phyloP scores from a whole-genome alignment of 2,888 invertebrate genomes.

The Tipula helvola region DNA sequence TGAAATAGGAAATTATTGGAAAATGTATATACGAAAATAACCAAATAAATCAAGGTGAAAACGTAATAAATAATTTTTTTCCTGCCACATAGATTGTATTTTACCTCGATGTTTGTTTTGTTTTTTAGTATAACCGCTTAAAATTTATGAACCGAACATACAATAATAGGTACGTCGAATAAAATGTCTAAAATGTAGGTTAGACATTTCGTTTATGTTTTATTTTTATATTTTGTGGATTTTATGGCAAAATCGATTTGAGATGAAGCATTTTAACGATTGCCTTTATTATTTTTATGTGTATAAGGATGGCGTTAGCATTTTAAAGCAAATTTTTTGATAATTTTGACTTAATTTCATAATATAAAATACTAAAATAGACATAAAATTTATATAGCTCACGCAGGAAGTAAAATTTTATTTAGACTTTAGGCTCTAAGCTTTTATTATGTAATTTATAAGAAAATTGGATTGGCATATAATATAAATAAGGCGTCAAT shows the following conservation, averaged over 20 bases:
- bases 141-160: neutral
- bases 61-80: neutral
- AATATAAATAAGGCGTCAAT: too few relatives aligned
- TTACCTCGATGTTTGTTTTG: neutral
- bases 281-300: neutral
- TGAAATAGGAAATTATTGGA: neutral
- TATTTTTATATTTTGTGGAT: neutral
- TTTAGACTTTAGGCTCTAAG: too few relatives aligned
- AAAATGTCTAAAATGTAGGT: neutral
- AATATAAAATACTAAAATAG: neutral
- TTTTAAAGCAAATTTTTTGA: neutral
- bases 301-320: neutral
- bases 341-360: neutral
- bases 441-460: too few relatives aligned
- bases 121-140: neutral
- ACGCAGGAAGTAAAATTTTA: neutral
- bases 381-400: neutral
- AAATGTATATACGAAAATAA: neutral
- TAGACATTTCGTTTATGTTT: neutral
- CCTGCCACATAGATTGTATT: neutral
- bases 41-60: neutral
- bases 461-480: too few relatives aligned
- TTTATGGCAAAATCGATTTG: neutral
- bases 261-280: neutral
- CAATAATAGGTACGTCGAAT: neutral